Base-by-base conservation (phyloP, 2,113 vertebrate species). In the Chlorocebus sabaeus region DNA sequence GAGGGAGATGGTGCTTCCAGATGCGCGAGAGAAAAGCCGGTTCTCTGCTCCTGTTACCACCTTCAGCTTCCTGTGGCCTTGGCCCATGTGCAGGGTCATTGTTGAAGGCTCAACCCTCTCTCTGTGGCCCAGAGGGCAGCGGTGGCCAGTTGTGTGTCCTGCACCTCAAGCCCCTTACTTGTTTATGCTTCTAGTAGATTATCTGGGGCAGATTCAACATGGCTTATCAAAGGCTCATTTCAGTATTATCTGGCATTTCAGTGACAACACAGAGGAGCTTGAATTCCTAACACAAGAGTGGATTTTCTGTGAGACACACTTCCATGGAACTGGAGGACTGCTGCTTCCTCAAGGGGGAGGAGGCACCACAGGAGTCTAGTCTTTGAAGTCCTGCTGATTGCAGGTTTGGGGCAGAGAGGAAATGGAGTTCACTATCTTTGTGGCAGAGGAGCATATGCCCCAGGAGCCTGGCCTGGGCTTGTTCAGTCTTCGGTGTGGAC, bases 321-420 rank as follows among this genome's bases (percentile, higher is more conserved):
- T 67, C 13, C 3, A 1, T 3, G 32, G 40, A 48, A 25, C 48
- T 40, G 22, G 40, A 27, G 6, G 40, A 7, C 52, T 43, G 35
- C 22, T 43, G 23, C 12, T 79, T 72, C 4, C 23, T 81, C 3
- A 20, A 9, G 72, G 13, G 2, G 6, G 3, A 16, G 38, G 20
- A 4, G 11, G 5, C 0, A 0, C 40, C 17, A 3, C 7, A 30
- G 43, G 14, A 6, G 40, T 43, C 17, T 61, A 10, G 11, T 61
- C 73, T 52, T 32, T 68, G 48, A 52, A 64, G 50, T 17, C 40
- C 25, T 52, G 40, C 32, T 12, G 5, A 16, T 25, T 50, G 1
- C 25, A 40, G 32, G 55, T 57, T 45, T n/a, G 1, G 35, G 75
- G 40, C 22, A 50, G 50, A 45, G 38, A 88, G 43, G 48, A 64